Evolutionary conservation across 2,888 invertebrate genomes (phyloP).

Genomic region (Caradrina kadenii): DNA sequence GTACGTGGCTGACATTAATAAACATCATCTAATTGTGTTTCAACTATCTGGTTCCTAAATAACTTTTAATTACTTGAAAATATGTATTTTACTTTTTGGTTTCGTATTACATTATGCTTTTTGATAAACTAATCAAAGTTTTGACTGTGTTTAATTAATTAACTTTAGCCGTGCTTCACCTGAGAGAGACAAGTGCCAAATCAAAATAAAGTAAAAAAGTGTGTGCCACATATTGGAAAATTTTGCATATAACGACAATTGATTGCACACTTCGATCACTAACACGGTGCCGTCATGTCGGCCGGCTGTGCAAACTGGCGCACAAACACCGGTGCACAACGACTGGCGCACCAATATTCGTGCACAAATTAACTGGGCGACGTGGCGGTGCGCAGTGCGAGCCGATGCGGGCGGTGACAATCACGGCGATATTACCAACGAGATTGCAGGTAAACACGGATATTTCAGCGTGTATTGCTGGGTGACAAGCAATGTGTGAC

Average conservation of each 20-base stretch:
- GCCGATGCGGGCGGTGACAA: slow-evolving; percentile 47
- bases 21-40: neutral
- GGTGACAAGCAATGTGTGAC: neutral
- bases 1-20: neutral
- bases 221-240: neutral
- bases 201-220: neutral
- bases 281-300: neutral
- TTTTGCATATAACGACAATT: slow-evolving; percentile 4
- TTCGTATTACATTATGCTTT: neutral
- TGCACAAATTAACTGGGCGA: slow-evolving; percentile 40
- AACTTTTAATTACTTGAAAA: neutral
- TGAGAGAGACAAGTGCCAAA: neutral
- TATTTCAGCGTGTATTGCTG: slow-evolving; percentile 24
- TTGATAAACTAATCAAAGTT: neutral
- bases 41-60: neutral
- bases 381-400: neutral
- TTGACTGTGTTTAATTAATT: neutral
- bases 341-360: slow-evolving; percentile 33
- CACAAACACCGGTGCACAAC: slow-evolving; percentile 12
- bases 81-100: neutral
- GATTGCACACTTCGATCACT: slow-evolving; percentile 1
- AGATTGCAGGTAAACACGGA: slow-evolving; percentile 31
- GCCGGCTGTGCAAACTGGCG: slow-evolving; percentile 2
- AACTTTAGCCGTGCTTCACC: neutral
- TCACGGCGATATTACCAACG: slow-evolving; percentile 45